Evolutionary conservation across 2,113 vertebrate species (phyloP).

Genomic region (Gavia stellata): DNA sequence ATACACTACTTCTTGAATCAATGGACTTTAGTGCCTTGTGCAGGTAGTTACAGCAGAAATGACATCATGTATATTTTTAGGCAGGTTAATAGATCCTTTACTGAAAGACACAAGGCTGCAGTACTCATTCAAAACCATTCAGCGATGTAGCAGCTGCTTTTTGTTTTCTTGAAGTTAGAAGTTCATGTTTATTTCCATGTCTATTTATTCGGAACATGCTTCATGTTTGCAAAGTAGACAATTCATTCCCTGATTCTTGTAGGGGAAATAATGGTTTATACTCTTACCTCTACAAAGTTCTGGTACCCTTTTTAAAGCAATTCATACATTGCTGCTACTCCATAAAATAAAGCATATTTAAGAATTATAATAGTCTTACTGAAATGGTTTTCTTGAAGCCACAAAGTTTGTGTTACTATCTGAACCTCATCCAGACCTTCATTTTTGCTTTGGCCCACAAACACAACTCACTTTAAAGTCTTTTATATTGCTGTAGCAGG

Average conservation of each 20-base stretch:
- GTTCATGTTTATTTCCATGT: background rate
- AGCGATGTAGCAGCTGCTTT: background rate
- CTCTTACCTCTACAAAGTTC: background rate
- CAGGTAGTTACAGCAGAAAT: background rate
- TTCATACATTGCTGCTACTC: background rate
- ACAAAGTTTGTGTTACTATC: background rate
- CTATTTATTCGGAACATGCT: background rate
- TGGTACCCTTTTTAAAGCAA: background rate
- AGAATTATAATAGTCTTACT: background rate
- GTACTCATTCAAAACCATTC: background rate
- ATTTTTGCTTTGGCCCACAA: background rate
- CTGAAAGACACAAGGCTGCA: background rate
- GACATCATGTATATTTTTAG: background rate
- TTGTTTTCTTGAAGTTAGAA: background rate
- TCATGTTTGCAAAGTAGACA: background rate
- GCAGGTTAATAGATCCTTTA: background rate
- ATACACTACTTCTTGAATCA: background rate
- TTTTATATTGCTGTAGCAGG: fast-evolving
- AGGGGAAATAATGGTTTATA: background rate
- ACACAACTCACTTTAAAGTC: background rate
- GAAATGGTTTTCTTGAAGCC: background rate
- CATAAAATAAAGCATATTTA: background rate
- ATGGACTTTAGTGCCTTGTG: background rate
- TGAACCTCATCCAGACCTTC: background rate
- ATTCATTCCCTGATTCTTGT: background rate